phyloP scores from a whole-genome alignment of 2,888 invertebrate genomes.

The Coelogynopora nodosa region DNA sequence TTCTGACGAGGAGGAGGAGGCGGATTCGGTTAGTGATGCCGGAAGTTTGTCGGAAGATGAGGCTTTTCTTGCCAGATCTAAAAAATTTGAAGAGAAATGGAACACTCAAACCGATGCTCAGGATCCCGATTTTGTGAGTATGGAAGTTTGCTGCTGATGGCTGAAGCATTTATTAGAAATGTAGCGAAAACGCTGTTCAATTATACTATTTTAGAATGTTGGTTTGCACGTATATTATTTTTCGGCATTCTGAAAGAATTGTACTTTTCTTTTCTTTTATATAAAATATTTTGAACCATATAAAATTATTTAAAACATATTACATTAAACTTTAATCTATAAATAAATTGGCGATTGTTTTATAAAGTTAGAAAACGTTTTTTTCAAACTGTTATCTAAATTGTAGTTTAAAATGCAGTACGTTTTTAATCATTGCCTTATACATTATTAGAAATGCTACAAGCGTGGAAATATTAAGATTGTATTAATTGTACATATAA shows the following conservation, averaged over 20 bases:
- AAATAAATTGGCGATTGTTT: no score
- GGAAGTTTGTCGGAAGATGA: slow-evolving; percentile 72
- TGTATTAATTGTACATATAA: no score
- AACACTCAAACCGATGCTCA: slow-evolving; percentile 95
- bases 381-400: background rate
- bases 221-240: background rate
- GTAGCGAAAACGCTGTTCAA: no score
- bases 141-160: background rate
- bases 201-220: no score
- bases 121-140: slow-evolving; percentile 71
- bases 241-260: background rate
- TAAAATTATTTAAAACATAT: background rate
- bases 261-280: background rate
- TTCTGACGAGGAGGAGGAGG: background rate
- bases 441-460: no score
- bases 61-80: slow-evolving; percentile 73
- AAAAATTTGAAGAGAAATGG: slow-evolving; percentile 86
- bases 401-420: background rate
- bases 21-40: background rate
- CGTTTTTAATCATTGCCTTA: no score
- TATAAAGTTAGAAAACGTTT: no score
- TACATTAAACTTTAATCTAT: no score
- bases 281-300: background rate
- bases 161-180: background rate
- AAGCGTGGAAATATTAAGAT: no score